phyloP scores from a whole-genome alignment of 2,797 vertebrate genomes.

The Brachyrhaphis roseni region DNA sequence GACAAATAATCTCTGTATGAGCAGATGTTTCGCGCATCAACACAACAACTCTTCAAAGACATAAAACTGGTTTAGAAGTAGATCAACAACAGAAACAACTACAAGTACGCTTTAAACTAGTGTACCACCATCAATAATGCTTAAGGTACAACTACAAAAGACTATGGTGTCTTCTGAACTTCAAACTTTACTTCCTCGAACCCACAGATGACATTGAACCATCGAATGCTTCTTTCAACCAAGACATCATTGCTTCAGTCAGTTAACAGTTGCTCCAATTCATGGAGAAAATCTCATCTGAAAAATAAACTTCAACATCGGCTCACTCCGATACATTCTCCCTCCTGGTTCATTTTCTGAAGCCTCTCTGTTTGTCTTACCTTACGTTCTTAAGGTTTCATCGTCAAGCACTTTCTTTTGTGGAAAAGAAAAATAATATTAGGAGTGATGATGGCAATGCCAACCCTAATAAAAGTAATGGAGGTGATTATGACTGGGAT shows the following conservation, averaged over 20 bases:
- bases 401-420: conserved; percentile 70
- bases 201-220: background rate
- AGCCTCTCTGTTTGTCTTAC: conserved; percentile 52
- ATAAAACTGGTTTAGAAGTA: background rate
- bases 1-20: background rate
- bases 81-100: background rate
- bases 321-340: conserved; percentile 25
- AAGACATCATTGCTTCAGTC: conserved; percentile 32
- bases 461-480: conserved; percentile 85
- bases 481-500: conserved; percentile 84
- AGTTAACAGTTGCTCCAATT: conserved; percentile 35
- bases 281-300: conserved; percentile 17
- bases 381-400: conserved; percentile 60
- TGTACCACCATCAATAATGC: background rate
- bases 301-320: conserved; percentile 14
- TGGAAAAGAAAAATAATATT: conserved; percentile 78
- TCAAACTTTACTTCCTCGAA: background rate
- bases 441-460: conserved; percentile 79
- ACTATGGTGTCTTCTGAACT: background rate
- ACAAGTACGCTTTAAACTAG: background rate
- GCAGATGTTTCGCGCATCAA: background rate
- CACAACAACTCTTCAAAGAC: background rate
- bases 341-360: conserved; percentile 38
- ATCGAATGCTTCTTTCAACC: conserved; percentile 16
- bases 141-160: background rate